phyloP scores from a whole-genome alignment of 2,888 invertebrate genomes.

The Drosophila heteroneura region DNA sequence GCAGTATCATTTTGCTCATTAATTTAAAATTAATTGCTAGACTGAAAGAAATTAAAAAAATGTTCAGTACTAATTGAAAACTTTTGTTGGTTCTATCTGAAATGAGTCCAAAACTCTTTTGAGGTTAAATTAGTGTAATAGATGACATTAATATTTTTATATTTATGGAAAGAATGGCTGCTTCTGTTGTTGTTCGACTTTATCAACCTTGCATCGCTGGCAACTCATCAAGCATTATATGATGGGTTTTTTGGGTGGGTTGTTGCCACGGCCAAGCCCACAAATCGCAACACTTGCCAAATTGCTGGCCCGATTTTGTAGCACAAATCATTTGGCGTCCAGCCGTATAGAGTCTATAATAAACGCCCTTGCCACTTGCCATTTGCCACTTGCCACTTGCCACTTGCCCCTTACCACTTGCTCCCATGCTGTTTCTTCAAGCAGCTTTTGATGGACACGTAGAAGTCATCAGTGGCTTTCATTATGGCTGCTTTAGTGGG shows the following conservation, averaged over 20 bases:
- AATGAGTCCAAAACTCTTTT: neutral
- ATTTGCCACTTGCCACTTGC: neutral
- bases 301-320: slow-evolving; percentile 40
- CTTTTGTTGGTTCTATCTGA: neutral
- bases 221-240: slow-evolving; percentile 22
- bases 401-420: neutral
- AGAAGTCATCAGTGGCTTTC: slow-evolving; percentile 63
- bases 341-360: slow-evolving; percentile 1
- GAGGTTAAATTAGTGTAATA: neutral
- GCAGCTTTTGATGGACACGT: slow-evolving; percentile 58
- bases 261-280: slow-evolving; percentile 14
- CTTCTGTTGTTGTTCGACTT: neutral
- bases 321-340: slow-evolving; percentile 48
- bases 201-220: slow-evolving; percentile 33
- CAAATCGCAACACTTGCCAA: slow-evolving; percentile 43
- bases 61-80: neutral
- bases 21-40: no score
- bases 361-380: neutral
- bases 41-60: neutral
- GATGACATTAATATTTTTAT: slow-evolving; percentile 4
- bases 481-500: slow-evolving; percentile 33
- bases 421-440: neutral
- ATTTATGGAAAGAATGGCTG: neutral
- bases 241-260: slow-evolving; percentile 1
- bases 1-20: neutral